These are phyloP conservation scores for Mus musculus DNA, from an alignment of 2,113 vertebrate genomes.

Conservation along the genomic window GRCm39 chr3:37689501-37690000, in stretches of 20 bases:
- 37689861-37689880: slow-evolving; percentile 20
- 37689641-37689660: neutral
- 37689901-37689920: slow-evolving; percentile 49
- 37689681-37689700: neutral
- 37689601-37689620: neutral
- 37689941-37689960: neutral
- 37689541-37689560: no score
- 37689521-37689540: no score
- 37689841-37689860: neutral
- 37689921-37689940: neutral
- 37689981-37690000: neutral
- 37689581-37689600: neutral
- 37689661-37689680: neutral
- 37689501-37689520: no score
- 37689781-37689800: neutral
- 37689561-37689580: neutral
- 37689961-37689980: neutral
- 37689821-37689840: neutral
- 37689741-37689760: neutral
- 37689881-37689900: slow-evolving; percentile 1
- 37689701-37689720: neutral
- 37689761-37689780: neutral
- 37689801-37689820: neutral
- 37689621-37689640: neutral
- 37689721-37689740: neutral